Base-by-base conservation (phyloP, 1,140 invertebrate genomes). In the Polypedilum vanderplanki region DNA sequence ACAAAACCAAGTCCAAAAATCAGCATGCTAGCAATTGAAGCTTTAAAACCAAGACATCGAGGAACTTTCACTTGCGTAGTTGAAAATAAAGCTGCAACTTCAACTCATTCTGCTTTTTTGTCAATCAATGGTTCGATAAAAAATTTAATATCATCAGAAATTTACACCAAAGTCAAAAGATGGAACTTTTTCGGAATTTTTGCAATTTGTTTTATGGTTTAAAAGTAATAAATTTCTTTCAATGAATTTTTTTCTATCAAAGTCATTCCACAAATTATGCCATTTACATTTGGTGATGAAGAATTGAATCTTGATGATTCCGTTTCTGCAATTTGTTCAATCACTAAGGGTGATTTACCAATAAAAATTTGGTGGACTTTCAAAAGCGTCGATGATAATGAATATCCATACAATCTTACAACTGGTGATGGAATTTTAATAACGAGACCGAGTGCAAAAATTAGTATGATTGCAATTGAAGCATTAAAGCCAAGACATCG, bases 31-130 rank as follows among this genome's bases (percentile, higher is more conserved):
- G 84, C 75, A 80, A 84, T 78, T 81, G 84, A 75, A 83, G 84
- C 87, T 76, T 90, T 89, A 75, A 85, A 87, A 77, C 79, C 79
- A 15, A 79, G 82, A 18, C 93, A 95, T 82, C 87, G 87, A 79
- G 91, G 92, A 78, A 89, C 89, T 78, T 96, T 95, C 81, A 93
- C 89, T 76, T 96, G 93, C 82, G 85, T 87, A 78, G 91, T 89
- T 75, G 87, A 82, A 78, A 93, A 93, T 85, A 84, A 82, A 77
- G 93, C 92, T 76, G 91, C 91, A 78, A 88, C 85, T 77, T 87
- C 86, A 79, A 88, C 87, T 80, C 86, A 90, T 81, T 87, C 88
- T 77, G 87, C 90, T 77, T 80, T 82, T 78, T 85, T 93, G 78
- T 85, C 87, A 78, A 89, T 93, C 77, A 91, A 92, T 83, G 91